Conservation (phyloP, 2,113 vertebrate species). For the Saccopteryx bilineata region DNA sequence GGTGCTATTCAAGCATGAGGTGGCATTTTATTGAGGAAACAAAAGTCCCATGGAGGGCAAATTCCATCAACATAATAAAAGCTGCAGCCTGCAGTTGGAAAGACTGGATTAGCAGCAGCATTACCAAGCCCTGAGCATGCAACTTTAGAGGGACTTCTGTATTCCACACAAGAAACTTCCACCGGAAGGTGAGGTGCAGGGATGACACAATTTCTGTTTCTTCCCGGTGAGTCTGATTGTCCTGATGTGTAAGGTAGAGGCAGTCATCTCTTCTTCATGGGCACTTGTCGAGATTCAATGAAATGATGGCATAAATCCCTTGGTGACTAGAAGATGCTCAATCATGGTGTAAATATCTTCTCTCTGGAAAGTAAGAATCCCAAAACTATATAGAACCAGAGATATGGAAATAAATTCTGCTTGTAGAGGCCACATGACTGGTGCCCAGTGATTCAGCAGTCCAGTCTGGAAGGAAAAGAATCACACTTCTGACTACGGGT, state of each 20-base stretch:
- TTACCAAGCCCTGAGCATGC: not conserved
- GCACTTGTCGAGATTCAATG: not conserved
- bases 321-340: not conserved
- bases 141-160: not conserved
- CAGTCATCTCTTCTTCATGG: not conserved
- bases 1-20: constrained; percentile 46
- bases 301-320: not conserved
- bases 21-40: constrained; percentile 64
- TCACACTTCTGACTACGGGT: not conserved
- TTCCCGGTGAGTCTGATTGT: not conserved
- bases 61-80: constrained; percentile 63
- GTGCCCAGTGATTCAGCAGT: not conserved
- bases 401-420: not conserved
- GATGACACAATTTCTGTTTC: not conserved
- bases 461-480: not conserved
- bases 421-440: not conserved
- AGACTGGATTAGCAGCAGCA: not conserved
- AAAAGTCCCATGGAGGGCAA: constrained; percentile 44
- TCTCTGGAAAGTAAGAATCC: not conserved
- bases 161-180: not conserved
- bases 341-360: accelerated
- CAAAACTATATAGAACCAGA: not conserved
- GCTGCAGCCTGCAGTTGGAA: not conserved
- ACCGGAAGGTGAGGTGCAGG: not conserved
- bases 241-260: not conserved